Evolutionary conservation across 2,113 vertebrate species (phyloP).

Genomic region (Australoheros scitulus): DNA sequence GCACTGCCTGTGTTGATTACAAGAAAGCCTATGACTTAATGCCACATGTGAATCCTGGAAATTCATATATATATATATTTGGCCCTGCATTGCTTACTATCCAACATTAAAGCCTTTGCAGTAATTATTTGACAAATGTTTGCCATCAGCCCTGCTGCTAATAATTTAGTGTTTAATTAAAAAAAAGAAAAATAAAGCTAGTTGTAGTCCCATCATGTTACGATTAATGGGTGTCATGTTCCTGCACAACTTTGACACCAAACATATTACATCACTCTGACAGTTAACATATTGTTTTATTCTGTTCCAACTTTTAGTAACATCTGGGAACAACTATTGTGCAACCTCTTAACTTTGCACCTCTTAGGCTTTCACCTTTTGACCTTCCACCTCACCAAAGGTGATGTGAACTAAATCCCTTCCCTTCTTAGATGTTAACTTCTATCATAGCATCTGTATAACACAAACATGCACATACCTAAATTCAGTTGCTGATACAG

Average conservation of each 20-base stretch:
- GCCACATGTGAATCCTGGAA: no score
- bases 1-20: no score
- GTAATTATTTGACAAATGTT: no score
- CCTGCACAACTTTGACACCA: not conserved
- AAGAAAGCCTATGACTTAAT: no score
- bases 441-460: not conserved
- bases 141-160: no score
- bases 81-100: no score
- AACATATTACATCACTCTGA: not conserved
- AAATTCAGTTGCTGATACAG: not conserved
- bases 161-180: no score
- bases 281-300: not conserved
- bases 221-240: not conserved
- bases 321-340: not conserved
- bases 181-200: not conserved
- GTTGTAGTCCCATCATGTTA: not conserved
- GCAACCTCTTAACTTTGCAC: not conserved
- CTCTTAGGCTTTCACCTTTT: not conserved
- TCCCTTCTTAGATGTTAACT: not conserved
- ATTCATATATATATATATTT: no score
- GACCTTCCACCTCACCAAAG: not conserved
- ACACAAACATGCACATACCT: not conserved
- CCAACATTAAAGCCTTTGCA: no score
- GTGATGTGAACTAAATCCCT: not conserved
- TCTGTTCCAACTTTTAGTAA: slow-evolving; percentile 1